Conservation (phyloP, 2,888 invertebrate genomes). For the Morpho deidamia region DNA sequence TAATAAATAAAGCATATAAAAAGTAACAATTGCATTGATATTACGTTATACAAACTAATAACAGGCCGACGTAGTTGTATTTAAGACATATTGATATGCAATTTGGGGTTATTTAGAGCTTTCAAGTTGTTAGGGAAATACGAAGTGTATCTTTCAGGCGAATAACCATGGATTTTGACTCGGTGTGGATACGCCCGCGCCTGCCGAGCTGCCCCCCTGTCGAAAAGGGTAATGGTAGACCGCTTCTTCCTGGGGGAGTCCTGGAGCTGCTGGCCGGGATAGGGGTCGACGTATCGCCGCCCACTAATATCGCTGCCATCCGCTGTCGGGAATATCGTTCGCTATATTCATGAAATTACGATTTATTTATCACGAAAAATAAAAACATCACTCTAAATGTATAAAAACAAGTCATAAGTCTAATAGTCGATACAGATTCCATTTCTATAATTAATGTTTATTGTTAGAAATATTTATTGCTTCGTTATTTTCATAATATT, state of each 20-base stretch:
- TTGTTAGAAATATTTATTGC: no score
- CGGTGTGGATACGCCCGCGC: conserved; percentile 40
- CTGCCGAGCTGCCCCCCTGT: conserved; percentile 40
- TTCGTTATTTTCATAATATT: no score
- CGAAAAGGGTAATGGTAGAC: conserved; percentile 51
- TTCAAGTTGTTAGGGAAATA: conserved; percentile 52
- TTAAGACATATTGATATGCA: conserved; percentile 34
- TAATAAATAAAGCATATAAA: conserved; percentile 7
- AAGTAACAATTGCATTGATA: conserved; percentile 13
- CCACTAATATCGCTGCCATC: conserved; percentile 69
- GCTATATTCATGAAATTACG: conserved; percentile 60
- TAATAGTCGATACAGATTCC: no score
- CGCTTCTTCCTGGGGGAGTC: conserved; percentile 67
- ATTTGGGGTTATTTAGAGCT: conserved; percentile 28
- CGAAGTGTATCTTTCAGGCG: conserved; percentile 64
- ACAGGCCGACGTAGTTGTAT: not conserved
- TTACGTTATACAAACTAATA: no score
- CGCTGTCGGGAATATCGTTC: conserved; percentile 69
- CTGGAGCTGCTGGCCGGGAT: conserved; percentile 67
- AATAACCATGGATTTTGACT: conserved; percentile 53
- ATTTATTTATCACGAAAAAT: not conserved
- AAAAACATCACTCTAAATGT: no score
- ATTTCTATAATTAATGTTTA: no score
- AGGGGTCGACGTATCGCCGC: conserved; percentile 66
- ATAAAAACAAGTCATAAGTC: no score